Evolutionary conservation across 2,888 invertebrate species (phyloP).

Genomic region (Acanthosepion pharaonis): DNA sequence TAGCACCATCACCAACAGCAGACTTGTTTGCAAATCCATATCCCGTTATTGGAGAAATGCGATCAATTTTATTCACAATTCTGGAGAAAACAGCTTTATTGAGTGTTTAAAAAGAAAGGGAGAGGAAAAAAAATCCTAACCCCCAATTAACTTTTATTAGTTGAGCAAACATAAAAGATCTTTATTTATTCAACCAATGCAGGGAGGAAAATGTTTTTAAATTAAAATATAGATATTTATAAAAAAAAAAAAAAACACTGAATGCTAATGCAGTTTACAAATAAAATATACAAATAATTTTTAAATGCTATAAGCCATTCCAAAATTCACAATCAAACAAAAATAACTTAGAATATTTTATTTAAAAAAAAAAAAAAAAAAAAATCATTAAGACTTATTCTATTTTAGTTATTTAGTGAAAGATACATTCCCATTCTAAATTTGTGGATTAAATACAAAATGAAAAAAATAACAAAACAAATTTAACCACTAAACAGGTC

Average conservation of each 20-base stretch:
- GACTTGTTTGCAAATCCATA: slow-evolving; percentile 14
- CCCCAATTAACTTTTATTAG: slow-evolving; percentile 43
- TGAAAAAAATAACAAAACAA: neutral
- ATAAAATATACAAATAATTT: neutral
- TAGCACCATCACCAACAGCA: slow-evolving; percentile 9
- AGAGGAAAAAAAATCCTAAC: neutral
- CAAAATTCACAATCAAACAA: neutral
- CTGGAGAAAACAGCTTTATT: slow-evolving; percentile 43
- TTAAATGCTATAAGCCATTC: neutral
- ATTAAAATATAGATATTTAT: neutral
- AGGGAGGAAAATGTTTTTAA: neutral
- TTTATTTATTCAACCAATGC: slow-evolving; percentile 39
- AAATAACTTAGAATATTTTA: neutral
- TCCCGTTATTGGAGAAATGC: neutral
- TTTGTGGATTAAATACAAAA: neutral
- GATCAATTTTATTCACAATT: slow-evolving; percentile 25
- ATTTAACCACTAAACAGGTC: neutral
- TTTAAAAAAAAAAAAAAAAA: neutral
- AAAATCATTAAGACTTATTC: neutral
- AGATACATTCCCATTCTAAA: neutral
- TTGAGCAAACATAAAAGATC: slow-evolving; percentile 37
- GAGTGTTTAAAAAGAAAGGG: neutral
- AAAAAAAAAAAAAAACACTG: neutral
- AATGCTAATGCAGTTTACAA: slow-evolving; percentile 41
- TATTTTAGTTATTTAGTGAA: neutral